Evolutionary conservation across 2,888 invertebrate genomes (phyloP).

Genomic region (Thecophora atra): DNA sequence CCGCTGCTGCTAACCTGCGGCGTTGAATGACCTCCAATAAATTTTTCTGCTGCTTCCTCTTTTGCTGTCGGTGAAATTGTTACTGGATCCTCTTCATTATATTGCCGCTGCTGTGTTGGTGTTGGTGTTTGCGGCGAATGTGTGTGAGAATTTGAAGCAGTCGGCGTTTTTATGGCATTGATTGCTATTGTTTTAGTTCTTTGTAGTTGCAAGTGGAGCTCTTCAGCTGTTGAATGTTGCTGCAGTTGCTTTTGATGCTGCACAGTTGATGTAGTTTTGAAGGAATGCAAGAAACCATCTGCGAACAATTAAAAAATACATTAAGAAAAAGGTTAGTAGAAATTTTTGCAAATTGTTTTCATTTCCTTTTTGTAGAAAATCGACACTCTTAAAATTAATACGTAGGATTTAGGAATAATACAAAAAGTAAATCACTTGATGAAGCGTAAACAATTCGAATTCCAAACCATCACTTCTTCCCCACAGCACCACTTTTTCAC

Average conservation of each 20-base stretch:
- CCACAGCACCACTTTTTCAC: no score
- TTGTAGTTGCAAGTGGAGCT: conserved; percentile 35
- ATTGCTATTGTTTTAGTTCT: conserved; percentile 28
- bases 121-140: conserved; percentile 45
- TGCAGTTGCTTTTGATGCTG: conserved; percentile 41
- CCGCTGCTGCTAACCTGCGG: conserved; percentile 46
- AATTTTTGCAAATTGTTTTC: neutral
- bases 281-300: conserved; percentile 46
- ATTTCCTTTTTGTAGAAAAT: neutral
- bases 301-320: conserved; percentile 38
- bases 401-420: no score
- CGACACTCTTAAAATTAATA: neutral
- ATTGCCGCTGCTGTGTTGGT: conserved; percentile 47
- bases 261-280: conserved; percentile 41
- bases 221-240: conserved; percentile 34
- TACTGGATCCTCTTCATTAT: conserved; percentile 22
- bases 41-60: conserved; percentile 61
- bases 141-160: conserved; percentile 38
- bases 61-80: conserved; percentile 46
- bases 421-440: no score
- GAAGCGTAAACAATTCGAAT: no score
- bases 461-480: no score
- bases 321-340: neutral
- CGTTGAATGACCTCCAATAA: conserved; percentile 63
- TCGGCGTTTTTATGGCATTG: conserved; percentile 41